Evolutionary conservation across 2,797 vertebrate genomes (phyloP), one percentile per base, ranked within the genome.

Genomic region (Morus bassanus): DNA sequence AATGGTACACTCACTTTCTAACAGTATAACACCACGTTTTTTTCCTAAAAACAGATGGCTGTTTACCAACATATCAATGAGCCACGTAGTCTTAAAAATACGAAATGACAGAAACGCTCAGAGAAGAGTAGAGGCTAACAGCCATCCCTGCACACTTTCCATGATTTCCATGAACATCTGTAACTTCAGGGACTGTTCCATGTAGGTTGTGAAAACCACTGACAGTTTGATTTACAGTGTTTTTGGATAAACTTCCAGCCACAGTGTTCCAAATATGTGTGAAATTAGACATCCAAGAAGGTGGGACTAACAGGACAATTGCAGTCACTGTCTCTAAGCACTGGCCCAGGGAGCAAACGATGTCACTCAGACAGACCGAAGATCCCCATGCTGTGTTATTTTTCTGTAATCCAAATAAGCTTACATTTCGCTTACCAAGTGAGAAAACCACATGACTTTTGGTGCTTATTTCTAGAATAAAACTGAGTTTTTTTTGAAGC

Each of bases 251-350:
- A 19, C 4, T 18, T 33, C 30, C 46, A 64, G 13, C 41, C 45
- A 37, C 1, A 1, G n/a, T 25, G 31, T 46, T 63, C 39, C 78
- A 18, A 5, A 18, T 43, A 18, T 3, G 4, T 8, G 18, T 67
- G 46, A 72, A 43, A 39, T 61, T 25, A 27, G 25, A 56, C 50
- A 33, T 6, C 31, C 23, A 16, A 19, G 33, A 27, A n/a, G 64
- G 39, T 27, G 23, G 30, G 57, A 18, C 39, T 18, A 43, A 15
- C 25, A 9, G 13, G 37, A 25, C 0, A 0, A 5, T 27, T 10
- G 43, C 37, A 14, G 30, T 35, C 28, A 1, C 46, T 25, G 17
- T 24, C 61, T 24, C 13, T 17, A 33, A 67, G n/a, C 12, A 3
- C 14, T 14, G 24, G 19, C 35, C 41, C n/a, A 17, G 28, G 57